Conservation (phyloP, 2,113 vertebrate genomes). For the Chionis minor region DNA sequence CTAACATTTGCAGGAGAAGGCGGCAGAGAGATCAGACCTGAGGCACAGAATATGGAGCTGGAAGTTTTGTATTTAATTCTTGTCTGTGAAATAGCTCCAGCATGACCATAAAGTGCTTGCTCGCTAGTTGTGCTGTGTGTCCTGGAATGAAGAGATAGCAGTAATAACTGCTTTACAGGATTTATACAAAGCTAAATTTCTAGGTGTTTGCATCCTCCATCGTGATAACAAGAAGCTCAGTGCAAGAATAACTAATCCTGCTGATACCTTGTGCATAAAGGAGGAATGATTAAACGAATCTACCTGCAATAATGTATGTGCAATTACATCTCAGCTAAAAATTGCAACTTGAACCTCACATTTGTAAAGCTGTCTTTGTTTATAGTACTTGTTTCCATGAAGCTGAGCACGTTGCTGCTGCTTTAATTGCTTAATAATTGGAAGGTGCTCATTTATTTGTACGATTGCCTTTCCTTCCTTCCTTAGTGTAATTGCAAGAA, state of each 20-base stretch:
- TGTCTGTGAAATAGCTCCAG: not conserved
- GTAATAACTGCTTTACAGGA: not conserved
- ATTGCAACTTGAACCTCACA: not conserved
- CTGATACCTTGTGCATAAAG: not conserved
- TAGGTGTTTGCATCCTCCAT: not conserved
- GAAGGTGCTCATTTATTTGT: not conserved
- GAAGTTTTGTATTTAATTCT: not conserved
- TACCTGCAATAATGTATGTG: not conserved
- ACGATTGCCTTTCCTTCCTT: not conserved
- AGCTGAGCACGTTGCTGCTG: not conserved
- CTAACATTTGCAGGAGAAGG: not conserved
- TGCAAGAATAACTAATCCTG: not conserved
- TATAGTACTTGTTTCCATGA: not conserved
- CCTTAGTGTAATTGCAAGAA: not conserved
- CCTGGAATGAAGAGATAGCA: not conserved
- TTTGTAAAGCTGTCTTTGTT: not conserved
- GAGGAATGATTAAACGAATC: not conserved
- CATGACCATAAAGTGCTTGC: not conserved
- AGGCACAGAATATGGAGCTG: not conserved
- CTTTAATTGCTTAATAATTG: constrained; percentile 13
- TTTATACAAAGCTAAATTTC: not conserved
- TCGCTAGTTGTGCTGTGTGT: rapidly evolving
- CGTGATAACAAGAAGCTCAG: not conserved
- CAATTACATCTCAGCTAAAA: not conserved
- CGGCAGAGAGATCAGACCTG: not conserved